Evolutionary conservation across 2,797 vertebrate species (phyloP).

Genomic region (Clarias fuscus): DNA sequence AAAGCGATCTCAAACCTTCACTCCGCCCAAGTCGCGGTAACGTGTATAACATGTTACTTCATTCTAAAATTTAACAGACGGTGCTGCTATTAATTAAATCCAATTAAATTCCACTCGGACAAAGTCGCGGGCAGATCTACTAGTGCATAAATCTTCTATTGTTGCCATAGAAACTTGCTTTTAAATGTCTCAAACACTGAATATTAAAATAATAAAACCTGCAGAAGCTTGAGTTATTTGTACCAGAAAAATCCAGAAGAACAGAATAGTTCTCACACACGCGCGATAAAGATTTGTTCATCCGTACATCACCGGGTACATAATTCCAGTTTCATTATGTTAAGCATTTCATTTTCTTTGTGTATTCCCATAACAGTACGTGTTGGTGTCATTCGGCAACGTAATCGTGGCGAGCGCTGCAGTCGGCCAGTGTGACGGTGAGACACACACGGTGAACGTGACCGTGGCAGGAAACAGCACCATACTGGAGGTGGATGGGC

Average conservation of each 20-base stretch:
- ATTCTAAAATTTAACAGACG: too few relatives aligned
- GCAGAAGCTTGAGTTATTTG: not conserved
- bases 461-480: slow-evolving; percentile 74
- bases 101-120: too few relatives aligned
- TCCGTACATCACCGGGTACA: not conserved
- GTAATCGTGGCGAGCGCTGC: slow-evolving; percentile 79
- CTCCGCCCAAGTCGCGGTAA: too few relatives aligned
- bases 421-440: slow-evolving; percentile 80
- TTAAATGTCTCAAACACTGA: not conserved
- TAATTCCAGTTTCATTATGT: not conserved
- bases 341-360: not conserved
- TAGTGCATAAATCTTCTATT: not conserved
- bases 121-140: too few relatives aligned
- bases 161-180: not conserved
- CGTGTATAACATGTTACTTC: too few relatives aligned
- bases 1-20: too few relatives aligned
- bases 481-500: slow-evolving; percentile 79
- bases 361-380: slow-evolving; percentile 70
- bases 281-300: not conserved
- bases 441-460: slow-evolving; percentile 82
- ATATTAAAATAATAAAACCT: not conserved
- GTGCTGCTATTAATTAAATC: too few relatives aligned
- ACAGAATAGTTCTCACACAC: too few relatives aligned
- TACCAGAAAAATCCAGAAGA: too few relatives aligned
- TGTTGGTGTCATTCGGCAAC: slow-evolving; percentile 80